These are phyloP conservation scores for Trissolcus basalis DNA, from an alignment of 1,140 invertebrate species.

Conservation along the genomic window DNA sequence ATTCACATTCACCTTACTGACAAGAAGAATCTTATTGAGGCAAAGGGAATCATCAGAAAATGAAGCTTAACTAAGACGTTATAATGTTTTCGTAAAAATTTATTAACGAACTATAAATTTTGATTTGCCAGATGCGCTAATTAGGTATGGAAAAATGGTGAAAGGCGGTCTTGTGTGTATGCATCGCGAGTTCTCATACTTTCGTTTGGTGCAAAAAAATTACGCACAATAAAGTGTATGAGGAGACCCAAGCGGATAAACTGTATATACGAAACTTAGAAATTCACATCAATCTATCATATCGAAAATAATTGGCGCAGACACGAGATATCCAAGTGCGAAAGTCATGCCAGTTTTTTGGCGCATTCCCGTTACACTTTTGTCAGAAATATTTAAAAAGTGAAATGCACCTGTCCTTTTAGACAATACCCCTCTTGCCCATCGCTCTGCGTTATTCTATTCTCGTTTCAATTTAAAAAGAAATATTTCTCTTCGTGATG, in stretches of 20 bases:
- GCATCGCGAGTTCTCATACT: conserved; percentile 68
- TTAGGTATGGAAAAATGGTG: conserved; percentile 61
- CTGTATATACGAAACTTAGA: conserved; percentile 52
- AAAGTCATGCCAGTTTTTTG: conserved; percentile 40
- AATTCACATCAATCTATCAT: conserved; percentile 62
- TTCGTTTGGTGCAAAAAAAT: conserved; percentile 64
- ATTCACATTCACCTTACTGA: too few relatives aligned
- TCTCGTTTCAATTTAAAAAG: neutral
- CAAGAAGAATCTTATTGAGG: too few relatives aligned
- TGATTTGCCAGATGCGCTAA: conserved; percentile 49
- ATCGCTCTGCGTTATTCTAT: neutral
- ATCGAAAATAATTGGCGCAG: conserved; percentile 44
- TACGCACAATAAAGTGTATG: conserved; percentile 32
- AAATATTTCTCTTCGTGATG: neutral
- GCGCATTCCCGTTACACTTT: conserved; percentile 55
- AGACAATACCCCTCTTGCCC: conserved; percentile 3
- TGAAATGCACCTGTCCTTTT: conserved; percentile 54
- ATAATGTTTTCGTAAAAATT: too few relatives aligned
- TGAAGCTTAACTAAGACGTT: too few relatives aligned
- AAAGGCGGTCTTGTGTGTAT: conserved; percentile 60
- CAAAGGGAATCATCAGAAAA: too few relatives aligned
- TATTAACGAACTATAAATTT: conserved; percentile 27
- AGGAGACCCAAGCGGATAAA: conserved; percentile 31
- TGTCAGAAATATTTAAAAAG: conserved; percentile 56
- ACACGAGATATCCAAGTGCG: conserved; percentile 33